Conservation (phyloP, 2,797 vertebrate species). For the Iguana delicatissima region DNA sequence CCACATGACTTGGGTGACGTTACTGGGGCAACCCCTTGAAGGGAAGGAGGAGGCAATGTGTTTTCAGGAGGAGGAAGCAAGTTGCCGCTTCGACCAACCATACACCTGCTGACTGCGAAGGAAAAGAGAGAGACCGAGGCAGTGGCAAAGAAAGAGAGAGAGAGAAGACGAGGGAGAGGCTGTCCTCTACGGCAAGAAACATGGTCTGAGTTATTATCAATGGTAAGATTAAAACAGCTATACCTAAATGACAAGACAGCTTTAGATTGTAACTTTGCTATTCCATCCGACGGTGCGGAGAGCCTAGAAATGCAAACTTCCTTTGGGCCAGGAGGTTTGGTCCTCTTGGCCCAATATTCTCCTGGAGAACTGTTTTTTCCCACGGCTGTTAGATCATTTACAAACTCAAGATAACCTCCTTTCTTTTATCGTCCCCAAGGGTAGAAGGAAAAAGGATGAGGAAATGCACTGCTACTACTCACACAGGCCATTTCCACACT, state of each 20-base stretch:
- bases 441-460: no score
- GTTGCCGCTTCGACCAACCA: neutral
- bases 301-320: no score
- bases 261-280: neutral
- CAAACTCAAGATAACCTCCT: no score
- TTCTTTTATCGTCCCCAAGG: no score
- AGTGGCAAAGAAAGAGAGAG: neutral
- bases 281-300: no score
- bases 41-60: neutral
- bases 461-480: no score
- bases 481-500: no score
- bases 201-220: conserved; percentile 65
- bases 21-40: neutral
- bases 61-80: neutral
- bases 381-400: no score
- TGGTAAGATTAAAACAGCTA: conserved; percentile 14
- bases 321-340: no score
- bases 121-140: neutral
- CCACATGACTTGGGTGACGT: rapidly evolving
- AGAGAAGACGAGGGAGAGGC: neutral
- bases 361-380: no score
- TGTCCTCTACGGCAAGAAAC: rapidly evolving
- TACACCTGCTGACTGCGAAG: neutral
- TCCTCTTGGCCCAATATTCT: no score
- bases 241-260: neutral